These are phyloP conservation scores for Gambelia wislizenii DNA, from an alignment of 2,797 vertebrate genomes.

Conservation along the genomic window DNA sequence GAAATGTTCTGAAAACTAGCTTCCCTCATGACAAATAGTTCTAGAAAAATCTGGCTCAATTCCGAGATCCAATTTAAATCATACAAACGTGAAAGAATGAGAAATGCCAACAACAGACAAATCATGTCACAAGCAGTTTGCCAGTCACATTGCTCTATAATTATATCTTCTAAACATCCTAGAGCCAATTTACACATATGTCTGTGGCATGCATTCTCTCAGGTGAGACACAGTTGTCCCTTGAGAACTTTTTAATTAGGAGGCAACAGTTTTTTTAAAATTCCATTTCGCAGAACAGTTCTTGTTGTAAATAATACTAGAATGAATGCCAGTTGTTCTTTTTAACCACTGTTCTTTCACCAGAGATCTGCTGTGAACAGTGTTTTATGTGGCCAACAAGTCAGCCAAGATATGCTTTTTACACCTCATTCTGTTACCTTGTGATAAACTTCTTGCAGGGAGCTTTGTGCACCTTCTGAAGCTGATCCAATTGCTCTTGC, in stretches of 20 bases:
- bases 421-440: slow-evolving; percentile 82
- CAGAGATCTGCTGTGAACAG: background rate
- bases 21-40: background rate
- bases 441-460: slow-evolving; percentile 97
- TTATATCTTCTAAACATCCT: too few relatives aligned
- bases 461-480: slow-evolving; percentile 97
- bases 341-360: background rate
- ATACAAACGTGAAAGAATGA: background rate
- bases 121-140: background rate
- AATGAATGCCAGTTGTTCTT: background rate
- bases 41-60: background rate
- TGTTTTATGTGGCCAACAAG: background rate
- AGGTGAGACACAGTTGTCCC: too few relatives aligned
- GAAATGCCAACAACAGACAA: background rate
- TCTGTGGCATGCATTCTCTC: background rate
- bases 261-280: background rate
- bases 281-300: background rate
- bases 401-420: accelerated
- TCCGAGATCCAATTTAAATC: background rate
- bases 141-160: background rate
- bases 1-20: background rate
- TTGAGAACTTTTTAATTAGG: background rate
- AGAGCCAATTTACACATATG: background rate
- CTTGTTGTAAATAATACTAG: background rate
- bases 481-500: slow-evolving; percentile 97